These are phyloP conservation scores for Melanophora roralis DNA, from an alignment of 2,888 invertebrate genomes.

Conservation along the genomic window DNA sequence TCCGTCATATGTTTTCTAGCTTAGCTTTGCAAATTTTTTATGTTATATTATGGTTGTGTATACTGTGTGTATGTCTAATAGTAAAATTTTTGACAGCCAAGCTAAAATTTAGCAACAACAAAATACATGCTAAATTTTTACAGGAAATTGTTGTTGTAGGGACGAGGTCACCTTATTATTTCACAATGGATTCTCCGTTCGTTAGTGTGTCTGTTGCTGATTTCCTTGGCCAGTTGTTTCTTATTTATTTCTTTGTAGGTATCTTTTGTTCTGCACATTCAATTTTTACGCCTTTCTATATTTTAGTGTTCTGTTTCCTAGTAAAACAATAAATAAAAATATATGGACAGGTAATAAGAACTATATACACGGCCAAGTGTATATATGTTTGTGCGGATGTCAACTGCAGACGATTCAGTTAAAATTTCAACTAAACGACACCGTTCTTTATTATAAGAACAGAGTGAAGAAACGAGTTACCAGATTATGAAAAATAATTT, in stretches of 20 bases:
- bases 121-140: no score
- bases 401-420: neutral
- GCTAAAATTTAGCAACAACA: no score
- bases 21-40: no score
- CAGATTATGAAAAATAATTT: no score
- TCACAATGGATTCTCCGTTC: neutral
- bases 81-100: no score
- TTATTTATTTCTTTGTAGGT: conserved; percentile 10
- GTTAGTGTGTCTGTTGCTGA: conserved; percentile 15
- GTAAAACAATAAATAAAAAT: no score
- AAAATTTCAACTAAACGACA: conserved; percentile 12
- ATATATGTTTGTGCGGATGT: neutral
- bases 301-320: conserved; percentile 36
- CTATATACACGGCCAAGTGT: neutral
- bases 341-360: no score
- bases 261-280: neutral
- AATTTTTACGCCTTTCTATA: neutral
- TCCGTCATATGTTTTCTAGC: no score
- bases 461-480: neutral
- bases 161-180: no score
- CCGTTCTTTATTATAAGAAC: neutral
- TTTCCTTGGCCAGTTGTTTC: conserved; percentile 31
- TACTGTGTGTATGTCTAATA: no score
- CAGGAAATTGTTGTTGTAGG: no score
- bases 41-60: no score